phyloP scores from a whole-genome alignment of 2,888 invertebrate species.

The Netelia virgata region DNA sequence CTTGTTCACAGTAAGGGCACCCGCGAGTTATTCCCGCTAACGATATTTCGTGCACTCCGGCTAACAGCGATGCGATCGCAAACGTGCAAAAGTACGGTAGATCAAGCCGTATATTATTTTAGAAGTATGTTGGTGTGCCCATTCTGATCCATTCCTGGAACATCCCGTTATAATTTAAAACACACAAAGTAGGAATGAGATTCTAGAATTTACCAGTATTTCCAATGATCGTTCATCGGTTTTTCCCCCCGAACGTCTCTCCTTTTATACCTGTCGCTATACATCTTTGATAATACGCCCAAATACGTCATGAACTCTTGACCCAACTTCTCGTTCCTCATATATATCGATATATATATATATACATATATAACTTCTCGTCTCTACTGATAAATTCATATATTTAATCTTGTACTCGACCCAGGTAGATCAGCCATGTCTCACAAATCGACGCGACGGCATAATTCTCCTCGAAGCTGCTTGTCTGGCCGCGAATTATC shows the following conservation, averaged over 20 bases:
- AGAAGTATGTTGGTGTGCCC: not conserved
- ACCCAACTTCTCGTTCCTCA: constrained; percentile 32
- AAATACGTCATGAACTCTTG: constrained; percentile 63
- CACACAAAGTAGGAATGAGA: not conserved
- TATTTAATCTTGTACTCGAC: not conserved
- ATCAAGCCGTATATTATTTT: constrained; percentile 21
- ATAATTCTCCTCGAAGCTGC: not conserved
- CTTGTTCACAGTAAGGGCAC: constrained; percentile 15
- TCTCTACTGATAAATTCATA: not conserved
- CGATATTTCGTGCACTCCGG: constrained; percentile 32
- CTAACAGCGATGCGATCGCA: not conserved
- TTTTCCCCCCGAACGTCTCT: too few relatives aligned
- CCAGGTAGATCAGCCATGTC: not conserved
- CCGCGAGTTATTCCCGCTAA: not conserved
- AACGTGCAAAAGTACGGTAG: constrained; percentile 8
- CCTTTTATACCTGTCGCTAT: constrained; percentile 14
- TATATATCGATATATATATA: not conserved
- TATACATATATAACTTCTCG: not conserved
- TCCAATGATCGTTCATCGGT: too few relatives aligned
- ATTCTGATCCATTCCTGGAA: constrained; percentile 9
- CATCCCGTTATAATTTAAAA: constrained; percentile 28
- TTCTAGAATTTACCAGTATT: constrained; percentile 20
- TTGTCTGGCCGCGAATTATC: not conserved
- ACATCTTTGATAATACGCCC: constrained; percentile 34
- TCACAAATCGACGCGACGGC: not conserved